Conservation (phyloP, 1,140 invertebrate species). For the Potamilus streckersoni region DNA sequence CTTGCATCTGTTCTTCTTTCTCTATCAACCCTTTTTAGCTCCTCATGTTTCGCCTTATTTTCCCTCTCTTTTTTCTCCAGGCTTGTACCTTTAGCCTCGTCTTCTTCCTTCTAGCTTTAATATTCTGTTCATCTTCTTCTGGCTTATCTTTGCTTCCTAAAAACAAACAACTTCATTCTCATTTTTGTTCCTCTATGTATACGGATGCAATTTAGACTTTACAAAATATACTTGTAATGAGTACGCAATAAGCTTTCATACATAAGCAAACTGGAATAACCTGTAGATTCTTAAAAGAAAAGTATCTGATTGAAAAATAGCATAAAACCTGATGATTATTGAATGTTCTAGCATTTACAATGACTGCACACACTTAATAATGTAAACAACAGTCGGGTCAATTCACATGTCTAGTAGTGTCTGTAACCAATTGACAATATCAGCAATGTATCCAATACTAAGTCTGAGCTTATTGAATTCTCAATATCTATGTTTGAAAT, state of each 20-base stretch:
- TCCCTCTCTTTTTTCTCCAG: constrained; percentile 13
- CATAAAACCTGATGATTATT: not conserved
- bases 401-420: constrained; percentile 5
- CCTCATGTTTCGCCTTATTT: constrained; percentile 6
- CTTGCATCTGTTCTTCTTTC: constrained; percentile 14
- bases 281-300: not conserved
- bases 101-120: constrained; percentile 13
- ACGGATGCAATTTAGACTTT: too few relatives aligned
- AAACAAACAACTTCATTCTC: too few relatives aligned
- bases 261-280: too few relatives aligned
- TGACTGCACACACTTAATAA: too few relatives aligned
- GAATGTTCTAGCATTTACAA: too few relatives aligned
- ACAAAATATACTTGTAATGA: too few relatives aligned
- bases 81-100: constrained; percentile 8
- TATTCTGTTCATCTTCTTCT: constrained; percentile 5
- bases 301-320: not conserved
- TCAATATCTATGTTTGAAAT: constrained; percentile 10
- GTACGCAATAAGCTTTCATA: too few relatives aligned
- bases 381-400: too few relatives aligned
- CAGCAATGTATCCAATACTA: constrained; percentile 4
- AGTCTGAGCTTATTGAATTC: constrained; percentile 3
- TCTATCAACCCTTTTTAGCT: constrained; percentile 15
- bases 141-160: too few relatives aligned
- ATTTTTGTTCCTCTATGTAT: too few relatives aligned
- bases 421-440: constrained; percentile 10